phyloP scores from a whole-genome alignment of 2,888 invertebrate genomes.

The Conomelus anceps region DNA sequence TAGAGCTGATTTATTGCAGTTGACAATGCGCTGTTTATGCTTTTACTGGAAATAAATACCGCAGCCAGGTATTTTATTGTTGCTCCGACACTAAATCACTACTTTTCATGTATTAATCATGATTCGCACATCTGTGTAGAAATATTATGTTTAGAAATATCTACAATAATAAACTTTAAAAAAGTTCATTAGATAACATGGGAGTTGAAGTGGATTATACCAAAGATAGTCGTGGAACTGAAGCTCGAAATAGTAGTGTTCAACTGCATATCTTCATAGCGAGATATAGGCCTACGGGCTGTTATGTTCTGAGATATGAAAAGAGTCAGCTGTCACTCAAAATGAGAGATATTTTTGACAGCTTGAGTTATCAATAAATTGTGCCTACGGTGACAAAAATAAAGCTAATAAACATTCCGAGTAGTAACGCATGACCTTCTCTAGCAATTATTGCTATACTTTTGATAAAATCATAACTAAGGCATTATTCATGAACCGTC shows the following conservation, averaged over 20 bases:
- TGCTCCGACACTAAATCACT: background rate
- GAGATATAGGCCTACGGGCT: background rate
- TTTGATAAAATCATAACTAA: too few relatives aligned
- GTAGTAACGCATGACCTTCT: too few relatives aligned
- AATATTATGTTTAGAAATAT: background rate
- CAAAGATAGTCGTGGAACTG: background rate
- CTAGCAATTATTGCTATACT: too few relatives aligned
- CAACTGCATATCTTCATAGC: background rate
- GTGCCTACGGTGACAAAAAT: too few relatives aligned
- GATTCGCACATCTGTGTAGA: background rate
- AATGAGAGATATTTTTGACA: too few relatives aligned
- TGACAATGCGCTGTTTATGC: background rate
- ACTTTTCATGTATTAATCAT: background rate
- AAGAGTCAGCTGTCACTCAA: too few relatives aligned
- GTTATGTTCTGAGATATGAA: too few relatives aligned
- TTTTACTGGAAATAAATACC: background rate
- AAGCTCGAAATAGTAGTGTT: background rate
- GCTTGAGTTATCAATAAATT: too few relatives aligned
- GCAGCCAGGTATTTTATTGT: background rate
- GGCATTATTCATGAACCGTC: too few relatives aligned
- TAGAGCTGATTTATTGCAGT: background rate
- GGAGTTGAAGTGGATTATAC: background rate
- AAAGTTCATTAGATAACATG: background rate
- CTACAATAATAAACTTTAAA: background rate
- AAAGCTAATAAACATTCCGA: too few relatives aligned